phyloP scores from a whole-genome alignment of 2,888 invertebrate genomes.

The Rotaria sp. region DNA sequence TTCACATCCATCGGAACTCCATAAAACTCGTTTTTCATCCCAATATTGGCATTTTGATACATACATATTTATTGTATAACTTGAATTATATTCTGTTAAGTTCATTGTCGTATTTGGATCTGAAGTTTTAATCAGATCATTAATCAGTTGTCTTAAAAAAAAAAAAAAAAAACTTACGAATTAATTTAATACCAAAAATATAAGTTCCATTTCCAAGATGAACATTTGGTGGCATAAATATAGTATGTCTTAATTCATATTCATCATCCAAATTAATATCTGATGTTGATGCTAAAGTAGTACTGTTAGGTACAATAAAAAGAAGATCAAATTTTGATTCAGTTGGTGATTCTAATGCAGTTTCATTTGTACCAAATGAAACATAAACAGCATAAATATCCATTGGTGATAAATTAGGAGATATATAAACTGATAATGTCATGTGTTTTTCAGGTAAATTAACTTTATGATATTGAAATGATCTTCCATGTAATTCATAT shows the following conservation, averaged over 20 bases:
- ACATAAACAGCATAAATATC: constrained; percentile 42
- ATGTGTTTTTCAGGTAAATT: constrained; percentile 47
- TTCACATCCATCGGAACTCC: constrained; percentile 41
- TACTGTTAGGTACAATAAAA: constrained; percentile 45
- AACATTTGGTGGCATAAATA: constrained; percentile 46
- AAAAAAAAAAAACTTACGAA: constrained; percentile 44
- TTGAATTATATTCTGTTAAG: constrained; percentile 20
- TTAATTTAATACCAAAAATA: constrained; percentile 48
- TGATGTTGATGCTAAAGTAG: neutral
- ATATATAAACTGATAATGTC: constrained; percentile 47
- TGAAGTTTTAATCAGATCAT: neutral
- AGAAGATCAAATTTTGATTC: constrained; percentile 47
- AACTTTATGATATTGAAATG: constrained; percentile 38
- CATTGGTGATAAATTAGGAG: constrained; percentile 43
- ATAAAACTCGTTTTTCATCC: constrained; percentile 33
- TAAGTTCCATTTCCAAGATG: constrained; percentile 50
- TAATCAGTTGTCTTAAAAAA: too few relatives aligned
- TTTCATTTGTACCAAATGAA: constrained; percentile 32
- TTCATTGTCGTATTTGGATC: neutral
- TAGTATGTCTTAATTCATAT: constrained; percentile 47
- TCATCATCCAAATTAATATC: constrained; percentile 3
- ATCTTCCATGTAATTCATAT: neutral
- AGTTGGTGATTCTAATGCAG: constrained; percentile 47
- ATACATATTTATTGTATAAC: constrained; percentile 32
- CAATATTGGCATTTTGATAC: constrained; percentile 39